Conservation (phyloP, 1,140 invertebrate species). For the Lutraria rhynchaena region DNA sequence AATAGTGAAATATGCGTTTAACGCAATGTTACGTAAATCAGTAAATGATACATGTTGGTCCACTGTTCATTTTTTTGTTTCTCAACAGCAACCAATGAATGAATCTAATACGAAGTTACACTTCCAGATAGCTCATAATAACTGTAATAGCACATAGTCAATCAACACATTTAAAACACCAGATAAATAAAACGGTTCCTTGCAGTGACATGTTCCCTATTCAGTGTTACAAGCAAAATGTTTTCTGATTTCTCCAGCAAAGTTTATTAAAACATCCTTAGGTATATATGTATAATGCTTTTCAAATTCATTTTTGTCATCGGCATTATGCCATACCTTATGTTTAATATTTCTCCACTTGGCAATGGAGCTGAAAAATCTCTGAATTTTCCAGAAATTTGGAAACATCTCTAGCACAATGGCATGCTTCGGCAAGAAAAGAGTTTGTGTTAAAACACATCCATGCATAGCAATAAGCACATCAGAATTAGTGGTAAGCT, state of each 20-base stretch:
- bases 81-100: too few species aligned
- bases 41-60: too few species aligned
- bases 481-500: slow-evolving; percentile 87
- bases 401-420: slow-evolving; percentile 94
- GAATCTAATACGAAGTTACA: too few species aligned
- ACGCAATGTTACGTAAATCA: too few species aligned
- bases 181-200: neutral
- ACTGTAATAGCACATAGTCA: too few species aligned
- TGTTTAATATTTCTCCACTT: slow-evolving; percentile 73
- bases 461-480: slow-evolving; percentile 98
- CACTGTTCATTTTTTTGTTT: too few species aligned
- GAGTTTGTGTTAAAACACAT: slow-evolving; percentile 94
- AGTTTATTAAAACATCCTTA: slow-evolving; percentile 18
- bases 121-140: too few species aligned
- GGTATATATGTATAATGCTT: slow-evolving; percentile 66
- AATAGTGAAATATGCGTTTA: too few species aligned
- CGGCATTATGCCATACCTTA: slow-evolving; percentile 69
- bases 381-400: slow-evolving; percentile 65
- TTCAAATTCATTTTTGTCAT: slow-evolving; percentile 62
- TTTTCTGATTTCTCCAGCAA: neutral
- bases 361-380: slow-evolving; percentile 64
- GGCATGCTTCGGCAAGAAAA: slow-evolving; percentile 97
- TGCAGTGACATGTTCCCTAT: neutral
- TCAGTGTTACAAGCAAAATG: slow-evolving; percentile 8
- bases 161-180: too few species aligned